Conservation (phyloP, 2,797 vertebrate genomes). For the Trachurus trachurus region DNA sequence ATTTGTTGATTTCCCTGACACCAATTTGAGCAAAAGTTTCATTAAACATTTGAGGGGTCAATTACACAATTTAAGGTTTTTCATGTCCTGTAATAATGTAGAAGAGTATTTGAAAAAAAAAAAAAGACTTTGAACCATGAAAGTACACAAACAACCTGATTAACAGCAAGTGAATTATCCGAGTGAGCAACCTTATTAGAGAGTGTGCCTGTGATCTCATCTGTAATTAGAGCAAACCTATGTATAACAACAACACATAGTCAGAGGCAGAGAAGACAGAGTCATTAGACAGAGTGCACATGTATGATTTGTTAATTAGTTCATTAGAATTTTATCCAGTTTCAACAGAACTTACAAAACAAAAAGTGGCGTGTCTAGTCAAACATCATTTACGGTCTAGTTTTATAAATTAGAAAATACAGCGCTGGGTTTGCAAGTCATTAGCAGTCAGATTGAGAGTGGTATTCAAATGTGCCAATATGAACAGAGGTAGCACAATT, state of each 20-base stretch:
- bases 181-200: conserved; percentile 12
- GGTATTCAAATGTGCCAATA: conserved; percentile 17
- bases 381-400: conserved; percentile 13
- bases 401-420: conserved; percentile 21
- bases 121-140: conserved; percentile 11
- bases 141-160: conserved; percentile 15
- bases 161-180: conserved; percentile 7
- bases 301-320: not conserved
- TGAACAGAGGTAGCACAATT: conserved; percentile 6
- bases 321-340: not conserved
- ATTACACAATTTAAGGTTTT: not conserved
- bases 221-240: conserved; percentile 25
- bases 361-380: not conserved
- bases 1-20: conserved; percentile 16
- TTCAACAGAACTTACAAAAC: not conserved
- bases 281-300: not conserved
- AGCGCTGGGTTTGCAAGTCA: not conserved
- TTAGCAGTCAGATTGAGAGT: conserved; percentile 21
- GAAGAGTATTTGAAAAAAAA: not conserved
- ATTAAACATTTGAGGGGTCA: conserved; percentile 10
- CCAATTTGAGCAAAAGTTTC: conserved; percentile 1
- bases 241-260: conserved; percentile 11
- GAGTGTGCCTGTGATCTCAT: conserved; percentile 12
- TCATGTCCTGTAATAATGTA: not conserved
- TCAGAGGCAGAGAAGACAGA: not conserved